Evolutionary conservation across 2,888 invertebrate species (phyloP).

Genomic region (Drosophila percnosoma): DNA sequence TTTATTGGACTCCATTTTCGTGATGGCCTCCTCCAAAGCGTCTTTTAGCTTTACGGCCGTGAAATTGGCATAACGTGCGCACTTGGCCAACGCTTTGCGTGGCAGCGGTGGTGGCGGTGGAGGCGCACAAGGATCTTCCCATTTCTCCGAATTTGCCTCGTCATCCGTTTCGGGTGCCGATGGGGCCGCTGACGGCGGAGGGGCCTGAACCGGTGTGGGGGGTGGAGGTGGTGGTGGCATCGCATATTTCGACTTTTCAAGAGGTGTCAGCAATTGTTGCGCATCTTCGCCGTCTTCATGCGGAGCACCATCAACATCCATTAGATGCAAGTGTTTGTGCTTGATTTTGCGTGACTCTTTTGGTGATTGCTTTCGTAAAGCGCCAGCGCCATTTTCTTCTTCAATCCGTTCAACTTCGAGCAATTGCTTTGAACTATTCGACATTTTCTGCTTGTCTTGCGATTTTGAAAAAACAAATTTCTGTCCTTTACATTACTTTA

Average conservation of each 20-base stretch:
- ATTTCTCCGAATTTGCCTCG: conserved; percentile 63
- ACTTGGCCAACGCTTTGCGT: conserved; percentile 14
- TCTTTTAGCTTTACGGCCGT: conserved; percentile 64
- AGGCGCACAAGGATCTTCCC: conserved; percentile 69
- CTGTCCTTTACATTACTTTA: neutral
- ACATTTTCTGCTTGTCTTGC: conserved; percentile 42
- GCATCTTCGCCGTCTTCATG: conserved; percentile 30
- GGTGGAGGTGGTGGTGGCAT: conserved; percentile 79
- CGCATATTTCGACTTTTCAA: conserved; percentile 38
- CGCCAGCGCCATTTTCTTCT: conserved; percentile 82
- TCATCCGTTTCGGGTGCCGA: conserved; percentile 52
- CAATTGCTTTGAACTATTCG: conserved; percentile 60
- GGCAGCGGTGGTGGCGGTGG: conserved; percentile 72
- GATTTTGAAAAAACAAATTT: neutral
- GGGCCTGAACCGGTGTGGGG: conserved; percentile 71
- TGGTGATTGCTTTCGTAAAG: conserved; percentile 54
- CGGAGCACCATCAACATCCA: conserved; percentile 24
- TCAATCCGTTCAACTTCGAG: conserved; percentile 47
- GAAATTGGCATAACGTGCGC: conserved; percentile 50
- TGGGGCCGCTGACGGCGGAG: conserved; percentile 17
- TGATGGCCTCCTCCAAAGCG: conserved; percentile 69
- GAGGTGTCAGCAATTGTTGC: conserved; percentile 51
- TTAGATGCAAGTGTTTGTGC: conserved; percentile 38
- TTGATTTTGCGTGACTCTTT: conserved; percentile 44
- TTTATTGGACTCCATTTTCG: conserved; percentile 64